These are phyloP conservation scores for Drosophila nr. perissopoda DNA, from an alignment of 2,888 invertebrate species.

Conservation along the genomic window DNA sequence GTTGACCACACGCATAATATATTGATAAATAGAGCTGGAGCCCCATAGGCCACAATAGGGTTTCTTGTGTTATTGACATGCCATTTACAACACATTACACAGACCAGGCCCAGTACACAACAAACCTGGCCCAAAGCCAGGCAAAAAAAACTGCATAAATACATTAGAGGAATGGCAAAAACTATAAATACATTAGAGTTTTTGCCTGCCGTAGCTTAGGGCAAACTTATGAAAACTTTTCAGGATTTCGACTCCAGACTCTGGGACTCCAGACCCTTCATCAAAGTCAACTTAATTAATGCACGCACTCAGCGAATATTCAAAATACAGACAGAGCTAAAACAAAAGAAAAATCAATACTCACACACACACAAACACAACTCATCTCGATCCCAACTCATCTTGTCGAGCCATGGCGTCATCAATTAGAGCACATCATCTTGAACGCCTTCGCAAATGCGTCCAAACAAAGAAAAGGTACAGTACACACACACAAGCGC, in stretches of 20 bases:
- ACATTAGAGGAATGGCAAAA: slow-evolving; percentile 10
- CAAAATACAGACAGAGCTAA: slow-evolving; percentile 1
- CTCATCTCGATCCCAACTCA: slow-evolving; percentile 1
- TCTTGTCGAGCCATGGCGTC: slow-evolving; percentile 50
- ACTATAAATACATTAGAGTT: not conserved
- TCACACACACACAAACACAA: slow-evolving; percentile 20
- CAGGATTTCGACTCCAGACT: slow-evolving; percentile 7
- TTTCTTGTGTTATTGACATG: slow-evolving; percentile 51
- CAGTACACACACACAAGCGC: slow-evolving; percentile 37
- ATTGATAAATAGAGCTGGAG: slow-evolving; percentile 33
- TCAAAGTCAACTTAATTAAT: slow-evolving; percentile 82
- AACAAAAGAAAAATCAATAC: slow-evolving; percentile 68
- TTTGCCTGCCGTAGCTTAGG: slow-evolving; percentile 4
- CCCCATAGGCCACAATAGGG: slow-evolving; percentile 1
- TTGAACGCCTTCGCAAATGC: slow-evolving; percentile 54
- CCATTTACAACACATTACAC: slow-evolving; percentile 46
- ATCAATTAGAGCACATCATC: slow-evolving; percentile 75
- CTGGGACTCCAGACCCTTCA: slow-evolving; percentile 59
- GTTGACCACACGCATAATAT: slow-evolving; percentile 67
- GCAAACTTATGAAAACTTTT: slow-evolving; percentile 50
- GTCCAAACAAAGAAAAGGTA: slow-evolving; percentile 44
- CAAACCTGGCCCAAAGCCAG: not conserved
- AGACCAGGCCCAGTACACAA: not conserved
- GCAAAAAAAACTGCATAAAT: slow-evolving; percentile 27
- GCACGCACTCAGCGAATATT: slow-evolving; percentile 35